These are phyloP conservation scores for Acanthosepion pharaonis DNA, from an alignment of 2,888 invertebrate genomes.

Conservation along the genomic window DNA sequence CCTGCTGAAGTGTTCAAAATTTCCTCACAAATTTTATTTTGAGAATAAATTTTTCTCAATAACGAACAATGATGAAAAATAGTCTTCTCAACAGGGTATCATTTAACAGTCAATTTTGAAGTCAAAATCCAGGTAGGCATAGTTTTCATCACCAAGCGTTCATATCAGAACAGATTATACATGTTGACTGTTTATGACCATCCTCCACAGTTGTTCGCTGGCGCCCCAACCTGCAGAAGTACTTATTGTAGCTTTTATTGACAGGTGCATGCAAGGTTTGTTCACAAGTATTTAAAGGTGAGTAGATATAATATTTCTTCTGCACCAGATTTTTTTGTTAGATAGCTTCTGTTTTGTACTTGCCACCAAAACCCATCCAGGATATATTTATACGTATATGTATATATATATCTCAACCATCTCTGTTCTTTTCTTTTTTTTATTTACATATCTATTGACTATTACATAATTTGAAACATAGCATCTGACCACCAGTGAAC, in stretches of 20 bases:
- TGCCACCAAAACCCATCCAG: slow-evolving; percentile 25
- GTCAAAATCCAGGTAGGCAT: not conserved
- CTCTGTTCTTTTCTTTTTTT: not conserved
- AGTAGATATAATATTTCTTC: slow-evolving; percentile 44
- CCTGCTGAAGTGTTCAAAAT: not conserved
- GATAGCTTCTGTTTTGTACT: slow-evolving; percentile 46
- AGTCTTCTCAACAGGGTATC: not conserved
- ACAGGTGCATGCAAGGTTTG: slow-evolving; percentile 48
- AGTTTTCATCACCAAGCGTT: slow-evolving; percentile 8
- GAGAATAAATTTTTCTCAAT: not conserved
- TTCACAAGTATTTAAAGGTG: slow-evolving; percentile 48
- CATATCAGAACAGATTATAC: slow-evolving; percentile 24
- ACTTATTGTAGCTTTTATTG: slow-evolving; percentile 47
- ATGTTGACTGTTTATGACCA: slow-evolving; percentile 41
- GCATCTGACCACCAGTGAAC: not conserved
- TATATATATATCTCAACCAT: slow-evolving; percentile 34
- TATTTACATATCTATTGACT: not conserved
- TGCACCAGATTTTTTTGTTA: slow-evolving; percentile 42
- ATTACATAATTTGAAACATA: not conserved
- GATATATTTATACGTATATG: not conserved
- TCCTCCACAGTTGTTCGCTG: slow-evolving; percentile 36
- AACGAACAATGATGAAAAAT: not conserved
- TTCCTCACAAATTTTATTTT: not conserved
- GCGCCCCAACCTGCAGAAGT: slow-evolving; percentile 38
- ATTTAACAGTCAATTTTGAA: not conserved